Base-by-base conservation (phyloP, 2,888 invertebrate genomes). In the Opisthograptis luteolata region DNA sequence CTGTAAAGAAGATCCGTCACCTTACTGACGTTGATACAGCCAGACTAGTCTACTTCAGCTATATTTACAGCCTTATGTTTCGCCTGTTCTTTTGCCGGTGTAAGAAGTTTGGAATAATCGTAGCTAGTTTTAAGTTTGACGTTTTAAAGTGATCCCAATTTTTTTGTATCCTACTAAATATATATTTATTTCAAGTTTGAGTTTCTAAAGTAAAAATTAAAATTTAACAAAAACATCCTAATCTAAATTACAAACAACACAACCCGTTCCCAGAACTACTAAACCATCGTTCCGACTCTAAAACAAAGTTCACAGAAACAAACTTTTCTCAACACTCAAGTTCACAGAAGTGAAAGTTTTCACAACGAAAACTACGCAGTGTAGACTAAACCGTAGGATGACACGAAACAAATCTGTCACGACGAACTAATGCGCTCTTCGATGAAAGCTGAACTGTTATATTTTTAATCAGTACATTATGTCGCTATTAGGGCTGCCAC, bases 371-470 rank as follows among this genome's bases (percentile, higher is more conserved):
- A 10, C 6, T 34, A 25, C 15, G 12, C 15, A 32, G 27, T 31
- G 24, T 24, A 25, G 27, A 25, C 15, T 42, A 13, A 6, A 13
- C 13, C 36, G 25, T 20, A 7, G 14, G 20, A 47, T n/a, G n/a
- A 48, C 30, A 30, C 36, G 36, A 19, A n/a, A 49, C 43, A 37
- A 43, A 37, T 42, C 48, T 36, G 30, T 43, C 37, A n/a, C 10
- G 20, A 43, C 32, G 27, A 49, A 31, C 28, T 49, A 37, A 37
- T 49, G 20, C 37, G 41, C 17, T 30, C n/a, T 48, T 36, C 42
- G 48, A 30, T 37, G 48, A 48, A 31, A 37, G 13, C 17, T 25
- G 4, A 17, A 28, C 19, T n/a, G 28, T 40, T 47, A 40, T 40
- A 48, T 48, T 24, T 39, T 35, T 35, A 41, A 34, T 20, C 40